phyloP scores from a whole-genome alignment of 2,113 vertebrate species.

The Apistogramma diplotaenia region DNA sequence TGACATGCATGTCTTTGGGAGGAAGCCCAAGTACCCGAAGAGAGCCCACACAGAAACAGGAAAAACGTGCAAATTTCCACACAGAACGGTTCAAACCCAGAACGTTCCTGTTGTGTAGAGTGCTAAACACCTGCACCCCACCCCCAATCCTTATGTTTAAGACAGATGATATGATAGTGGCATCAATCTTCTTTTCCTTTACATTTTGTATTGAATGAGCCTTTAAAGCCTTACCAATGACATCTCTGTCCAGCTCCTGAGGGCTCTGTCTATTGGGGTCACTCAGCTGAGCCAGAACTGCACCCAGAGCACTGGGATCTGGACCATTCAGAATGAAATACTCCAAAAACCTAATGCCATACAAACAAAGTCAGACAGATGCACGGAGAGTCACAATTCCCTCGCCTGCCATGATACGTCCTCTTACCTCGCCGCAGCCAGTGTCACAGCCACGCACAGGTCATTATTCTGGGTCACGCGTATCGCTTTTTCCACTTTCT shows the following conservation, averaged over 20 bases:
- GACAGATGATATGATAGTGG: neutral
- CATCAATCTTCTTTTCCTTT: neutral
- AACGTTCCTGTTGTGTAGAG: neutral
- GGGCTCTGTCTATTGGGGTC: slow-evolving; percentile 64
- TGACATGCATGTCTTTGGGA: neutral
- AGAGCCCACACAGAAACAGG: neutral
- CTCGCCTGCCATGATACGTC: neutral
- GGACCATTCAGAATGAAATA: slow-evolving; percentile 69
- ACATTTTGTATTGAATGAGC: neutral
- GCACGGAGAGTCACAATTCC: neutral
- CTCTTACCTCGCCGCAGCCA: slow-evolving; percentile 68
- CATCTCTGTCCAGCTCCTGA: slow-evolving; percentile 66
- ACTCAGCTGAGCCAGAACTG: slow-evolving; percentile 59
- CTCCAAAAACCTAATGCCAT: slow-evolving; percentile 63
- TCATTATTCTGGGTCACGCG: slow-evolving; percentile 71
- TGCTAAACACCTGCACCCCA: neutral
- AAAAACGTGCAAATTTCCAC: neutral
- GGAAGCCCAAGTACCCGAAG: too few relatives aligned
- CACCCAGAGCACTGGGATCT: slow-evolving; percentile 53
- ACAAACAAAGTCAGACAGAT: neutral
- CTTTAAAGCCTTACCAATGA: slow-evolving; percentile 42
- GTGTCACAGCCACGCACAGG: slow-evolving; percentile 64
- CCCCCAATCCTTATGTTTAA: neutral
- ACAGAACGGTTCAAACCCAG: neutral
- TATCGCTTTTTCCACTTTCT: slow-evolving; percentile 60